Conservation (phyloP, 2,113 vertebrate genomes). For the Piaya cayana region DNA sequence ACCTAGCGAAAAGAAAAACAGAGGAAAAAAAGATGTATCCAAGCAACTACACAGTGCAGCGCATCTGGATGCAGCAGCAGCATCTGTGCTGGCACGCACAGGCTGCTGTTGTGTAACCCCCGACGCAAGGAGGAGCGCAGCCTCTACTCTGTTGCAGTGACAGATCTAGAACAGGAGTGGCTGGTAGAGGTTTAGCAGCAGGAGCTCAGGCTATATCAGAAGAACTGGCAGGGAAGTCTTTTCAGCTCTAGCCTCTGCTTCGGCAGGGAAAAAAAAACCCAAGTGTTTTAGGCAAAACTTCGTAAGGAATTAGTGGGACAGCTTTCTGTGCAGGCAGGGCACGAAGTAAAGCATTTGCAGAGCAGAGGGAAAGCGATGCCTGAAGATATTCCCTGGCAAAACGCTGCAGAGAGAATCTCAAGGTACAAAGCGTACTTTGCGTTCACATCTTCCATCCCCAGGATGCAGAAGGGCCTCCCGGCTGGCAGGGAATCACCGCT, state of each 20-base stretch:
- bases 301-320: constrained; percentile 2
- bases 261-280: background rate
- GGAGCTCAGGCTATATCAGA: background rate
- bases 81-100: background rate
- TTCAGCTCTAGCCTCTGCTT: background rate
- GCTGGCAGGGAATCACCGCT: background rate
- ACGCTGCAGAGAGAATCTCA: background rate
- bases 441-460: background rate
- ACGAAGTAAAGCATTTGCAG: background rate
- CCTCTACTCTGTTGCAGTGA: background rate
- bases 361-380: background rate
- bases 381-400: constrained; percentile 27
- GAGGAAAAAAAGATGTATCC: constrained; percentile 39
- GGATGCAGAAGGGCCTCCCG: background rate
- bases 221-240: background rate
- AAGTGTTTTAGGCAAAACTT: constrained; percentile 20
- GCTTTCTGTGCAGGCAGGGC: background rate
- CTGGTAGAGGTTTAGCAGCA: constrained; percentile 6
- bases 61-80: constrained; percentile 45
- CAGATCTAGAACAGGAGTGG: constrained; percentile 27
- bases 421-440: background rate
- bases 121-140: constrained; percentile 18
- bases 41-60: constrained; percentile 55
- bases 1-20: constrained; percentile 9
- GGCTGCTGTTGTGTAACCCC: constrained; percentile 7